Percentiles rank a stretch among this genome's conserved stretches.
Conservation (phyloP, 2,888 invertebrate species). For the Dermolepida albohirtum region DNA sequence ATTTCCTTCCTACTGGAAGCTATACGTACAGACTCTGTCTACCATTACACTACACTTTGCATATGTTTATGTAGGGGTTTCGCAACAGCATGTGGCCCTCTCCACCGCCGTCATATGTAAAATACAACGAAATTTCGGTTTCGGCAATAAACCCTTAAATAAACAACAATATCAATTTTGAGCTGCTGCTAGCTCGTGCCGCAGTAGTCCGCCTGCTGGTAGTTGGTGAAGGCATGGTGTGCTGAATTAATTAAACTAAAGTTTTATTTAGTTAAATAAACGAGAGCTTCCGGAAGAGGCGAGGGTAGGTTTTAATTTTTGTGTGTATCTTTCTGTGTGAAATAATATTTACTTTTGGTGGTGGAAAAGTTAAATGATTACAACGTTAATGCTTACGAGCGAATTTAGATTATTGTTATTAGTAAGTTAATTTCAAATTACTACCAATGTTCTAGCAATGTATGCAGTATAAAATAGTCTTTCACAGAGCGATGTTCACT, state of each 20-base stretch:
- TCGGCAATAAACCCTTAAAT: conserved; percentile 34
- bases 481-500: too few species aligned
- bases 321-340: conserved; percentile 27
- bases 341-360: conserved; percentile 32
- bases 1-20: not conserved
- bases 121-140: conserved; percentile 19
- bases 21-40: too few species aligned
- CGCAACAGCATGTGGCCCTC: not conserved
- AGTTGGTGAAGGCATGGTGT: conserved; percentile 10
- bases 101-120: not conserved
- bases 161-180: conserved; percentile 11
- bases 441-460: too few species aligned
- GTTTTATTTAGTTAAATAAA: conserved; percentile 35
- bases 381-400: conserved; percentile 12
- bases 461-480: too few species aligned
- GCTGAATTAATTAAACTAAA: conserved; percentile 36
- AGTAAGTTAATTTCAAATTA: conserved; percentile 1
- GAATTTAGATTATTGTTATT: conserved; percentile 14
- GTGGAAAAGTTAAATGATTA: conserved; percentile 32
- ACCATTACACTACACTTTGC: conserved; percentile 22
- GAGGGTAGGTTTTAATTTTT: conserved; percentile 5
- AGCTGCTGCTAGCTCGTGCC: conserved; percentile 7
- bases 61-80: conserved; percentile 37
- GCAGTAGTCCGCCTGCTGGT: not conserved
- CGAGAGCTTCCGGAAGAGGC: conserved; percentile 20